Conservation (phyloP, 2,113 vertebrate genomes). For the Stomatorhinus ivindoensis region DNA sequence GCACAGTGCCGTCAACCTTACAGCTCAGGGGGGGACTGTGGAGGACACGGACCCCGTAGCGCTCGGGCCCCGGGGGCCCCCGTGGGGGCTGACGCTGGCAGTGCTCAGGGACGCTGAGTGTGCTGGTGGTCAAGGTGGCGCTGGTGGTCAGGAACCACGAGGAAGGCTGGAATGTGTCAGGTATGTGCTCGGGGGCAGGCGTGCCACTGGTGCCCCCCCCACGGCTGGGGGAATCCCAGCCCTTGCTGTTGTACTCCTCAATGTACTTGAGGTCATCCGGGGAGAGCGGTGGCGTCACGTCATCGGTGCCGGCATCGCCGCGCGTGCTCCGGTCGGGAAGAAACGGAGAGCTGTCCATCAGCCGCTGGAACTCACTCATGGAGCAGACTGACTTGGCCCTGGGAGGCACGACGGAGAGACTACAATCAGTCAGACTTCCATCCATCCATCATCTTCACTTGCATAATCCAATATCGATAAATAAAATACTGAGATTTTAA, state of each 20-base stretch:
- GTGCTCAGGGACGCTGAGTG: constrained; percentile 80
- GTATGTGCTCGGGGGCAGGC: constrained; percentile 40
- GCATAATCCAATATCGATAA: neutral
- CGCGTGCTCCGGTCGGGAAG: constrained; percentile 80
- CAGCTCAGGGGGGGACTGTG: constrained; percentile 47
- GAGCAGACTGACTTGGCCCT: constrained; percentile 96
- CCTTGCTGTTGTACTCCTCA: constrained; percentile 86
- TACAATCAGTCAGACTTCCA: neutral
- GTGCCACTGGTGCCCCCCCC: constrained; percentile 34
- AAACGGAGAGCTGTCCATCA: constrained; percentile 96
- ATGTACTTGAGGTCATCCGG: constrained; percentile 98
- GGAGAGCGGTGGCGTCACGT: constrained; percentile 85
- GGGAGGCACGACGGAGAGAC: constrained; percentile 10
- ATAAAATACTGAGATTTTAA: neutral
- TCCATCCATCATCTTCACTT: neutral
- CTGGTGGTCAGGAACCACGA: constrained; percentile 94
- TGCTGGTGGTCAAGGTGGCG: constrained; percentile 87
- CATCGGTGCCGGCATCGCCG: constrained; percentile 61
- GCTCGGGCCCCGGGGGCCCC: constrained; percentile 25
- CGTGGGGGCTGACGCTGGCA: constrained; percentile 71
- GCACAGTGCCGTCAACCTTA: neutral
- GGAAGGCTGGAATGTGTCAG: constrained; percentile 69
- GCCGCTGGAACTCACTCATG: constrained; percentile 95
- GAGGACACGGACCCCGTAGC: constrained; percentile 8
- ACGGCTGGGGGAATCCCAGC: constrained; percentile 70